Evolutionary conservation across 2,797 vertebrate species (phyloP), one percentile per base, ranked within the genome.

Genomic region (Diglossa cyanea): DNA sequence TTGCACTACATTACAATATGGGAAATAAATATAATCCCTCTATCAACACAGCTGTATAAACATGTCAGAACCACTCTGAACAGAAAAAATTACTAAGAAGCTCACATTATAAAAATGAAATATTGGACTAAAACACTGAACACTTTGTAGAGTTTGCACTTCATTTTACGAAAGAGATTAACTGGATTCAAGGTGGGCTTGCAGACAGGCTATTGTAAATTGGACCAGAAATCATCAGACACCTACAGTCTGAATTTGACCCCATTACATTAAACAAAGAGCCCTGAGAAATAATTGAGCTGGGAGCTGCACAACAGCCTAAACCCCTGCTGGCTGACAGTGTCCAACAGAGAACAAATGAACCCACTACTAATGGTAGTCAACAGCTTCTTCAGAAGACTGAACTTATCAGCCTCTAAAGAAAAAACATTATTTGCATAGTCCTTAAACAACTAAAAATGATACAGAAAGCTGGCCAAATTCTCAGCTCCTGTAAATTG

Each of bases 261-360:
- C 95, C 95, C 88, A 95, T 97, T 97, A 96, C 70, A 96, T 95
- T 96, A 96, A 97, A 97, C 95, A 97, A 96, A 96, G 95, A 96
- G 85, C 76, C 92, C 82, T 53, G 60, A 96, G 94, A 97, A 96
- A 96, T 96, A 97, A 96, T 96, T 96, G 95, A 94, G 92, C 95
- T 90, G 87, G 92, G 85, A 96, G 92, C 92, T 93, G 72, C 94
- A 96, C 68, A 93, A 88, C 91, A 96, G 95, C 94, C 84, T 68
- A 93, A 92, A 95, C 94, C 94, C 95, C 94, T 39, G 94, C 96
- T 97, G 95, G 89, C 78, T 92, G 85, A 89, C 85, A 92, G 93
- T 88, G 95, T 95, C 93, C 96, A 96, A 89, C 91, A 95, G 95
- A 96, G 94, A 97, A 96, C 91, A 96, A 96, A 95, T 96, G 94